Conservation (phyloP, 2,797 vertebrate genomes). For the Synaphobranchus kaupii region DNA sequence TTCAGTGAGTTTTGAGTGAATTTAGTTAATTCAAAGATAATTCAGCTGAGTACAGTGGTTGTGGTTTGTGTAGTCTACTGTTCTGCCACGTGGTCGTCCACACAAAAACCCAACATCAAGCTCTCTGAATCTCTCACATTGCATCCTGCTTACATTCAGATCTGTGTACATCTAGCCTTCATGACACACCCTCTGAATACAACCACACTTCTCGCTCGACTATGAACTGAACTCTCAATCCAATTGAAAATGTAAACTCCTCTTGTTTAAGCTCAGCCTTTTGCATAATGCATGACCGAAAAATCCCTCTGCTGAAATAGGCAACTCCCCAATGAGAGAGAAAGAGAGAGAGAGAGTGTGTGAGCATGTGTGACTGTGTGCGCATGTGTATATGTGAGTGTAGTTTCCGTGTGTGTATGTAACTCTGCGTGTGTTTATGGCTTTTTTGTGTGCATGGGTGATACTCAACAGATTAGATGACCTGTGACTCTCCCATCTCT, state of each 20-base stretch:
- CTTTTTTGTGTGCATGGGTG: neutral
- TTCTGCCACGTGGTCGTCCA: neutral
- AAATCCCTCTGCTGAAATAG: neutral
- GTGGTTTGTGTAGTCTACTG: neutral
- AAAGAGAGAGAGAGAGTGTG: neutral
- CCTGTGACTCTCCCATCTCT: neutral
- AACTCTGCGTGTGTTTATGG: neutral
- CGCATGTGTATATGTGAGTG: neutral
- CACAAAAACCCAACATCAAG: neutral
- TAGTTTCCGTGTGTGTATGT: neutral
- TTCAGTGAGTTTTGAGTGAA: neutral
- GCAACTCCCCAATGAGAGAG: neutral
- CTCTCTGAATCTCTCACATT: neutral
- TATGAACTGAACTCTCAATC: neutral
- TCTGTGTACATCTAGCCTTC: neutral
- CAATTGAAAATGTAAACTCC: neutral
- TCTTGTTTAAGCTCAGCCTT: neutral
- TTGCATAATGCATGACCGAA: conserved; percentile 1
- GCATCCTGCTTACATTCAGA: neutral
- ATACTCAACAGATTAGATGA: conserved; percentile 12
- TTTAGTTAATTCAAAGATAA: neutral
- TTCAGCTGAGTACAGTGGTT: neutral
- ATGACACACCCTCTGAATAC: neutral
- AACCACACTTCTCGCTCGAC: neutral
- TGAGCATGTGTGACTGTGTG: neutral